Evolutionary conservation across 2,888 invertebrate species (phyloP), one percentile per base, ranked within the genome.

Genomic region (Pandemis corylana): DNA sequence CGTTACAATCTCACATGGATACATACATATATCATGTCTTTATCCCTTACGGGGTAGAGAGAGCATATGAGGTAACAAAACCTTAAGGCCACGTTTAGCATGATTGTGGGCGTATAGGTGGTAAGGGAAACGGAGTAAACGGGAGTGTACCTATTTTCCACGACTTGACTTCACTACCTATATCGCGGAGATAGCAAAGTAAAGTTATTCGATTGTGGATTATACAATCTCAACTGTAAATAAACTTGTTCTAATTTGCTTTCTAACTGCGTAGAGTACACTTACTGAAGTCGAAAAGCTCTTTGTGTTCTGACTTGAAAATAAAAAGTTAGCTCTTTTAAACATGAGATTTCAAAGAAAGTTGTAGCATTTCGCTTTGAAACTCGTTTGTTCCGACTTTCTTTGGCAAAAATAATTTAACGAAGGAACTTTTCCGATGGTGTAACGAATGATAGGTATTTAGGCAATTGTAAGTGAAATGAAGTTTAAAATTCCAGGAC

Each of bases 291-390:
- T 28, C 36, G 7, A 56, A 56, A 56, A 56, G 56, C 56, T 56
- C 56, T 61, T 61, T 61, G 61, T 61, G 36, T 61, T 41, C 36
- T 5, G 12, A 61, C 28, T 36, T 61, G 41, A 13, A 61, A 61
- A 61, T 41, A 61, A 61, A 61, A 61, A 56, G 13, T 41, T 61
- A 13, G 15, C 15, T 28, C 13, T 41, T 61, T 36, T 36, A 61
- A 41, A 61, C 13, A 13, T 13, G 41, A 12, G 0, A 61, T 7
- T 61, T 41, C 4, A 59, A 28, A 59, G 20, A 59, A 59, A 61
- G 61, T 41, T 12, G 7, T 61, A 61, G 41, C 13, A 36, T 15
- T 53, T n/a, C 51, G 51, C 51, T 53, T 53, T 41, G 41, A 36
- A 13, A 61, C 13, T 13, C 13, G 13, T 41, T 20, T 20, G 41